Evolutionary conservation across 2,113 vertebrate genomes (phyloP).

Genomic region (Cebidichthys violaceus): DNA sequence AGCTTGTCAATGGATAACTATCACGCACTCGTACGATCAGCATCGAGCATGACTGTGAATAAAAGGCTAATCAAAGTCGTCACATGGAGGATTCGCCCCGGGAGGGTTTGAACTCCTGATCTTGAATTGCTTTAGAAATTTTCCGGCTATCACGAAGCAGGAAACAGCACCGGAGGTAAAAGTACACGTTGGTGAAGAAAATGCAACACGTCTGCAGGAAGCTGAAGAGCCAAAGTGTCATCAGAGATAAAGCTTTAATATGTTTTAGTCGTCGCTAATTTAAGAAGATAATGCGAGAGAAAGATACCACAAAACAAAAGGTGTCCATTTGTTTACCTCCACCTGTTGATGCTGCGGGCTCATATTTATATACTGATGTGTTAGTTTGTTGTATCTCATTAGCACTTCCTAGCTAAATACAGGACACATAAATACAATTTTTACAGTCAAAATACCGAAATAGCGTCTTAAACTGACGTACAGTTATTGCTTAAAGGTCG

Average conservation of each 20-base stretch:
- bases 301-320: not conserved
- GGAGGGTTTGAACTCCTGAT: conserved; percentile 24
- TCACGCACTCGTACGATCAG: conserved; percentile 43
- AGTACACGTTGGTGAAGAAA: conserved; percentile 13
- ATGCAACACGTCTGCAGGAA: conserved; percentile 23
- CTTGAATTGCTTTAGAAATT: conserved; percentile 20
- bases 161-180: not conserved
- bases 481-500: not conserved
- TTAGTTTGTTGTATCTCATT: not conserved
- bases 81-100: conserved; percentile 16
- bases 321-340: not conserved
- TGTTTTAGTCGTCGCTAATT: not conserved
- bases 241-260: conserved; percentile 1
- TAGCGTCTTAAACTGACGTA: not conserved
- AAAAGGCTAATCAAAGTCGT: conserved; percentile 39
- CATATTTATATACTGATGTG: not conserved
- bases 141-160: conserved; percentile 12
- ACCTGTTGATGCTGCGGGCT: not conserved
- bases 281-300: not conserved
- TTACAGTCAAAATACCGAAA: not conserved
- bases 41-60: conserved; percentile 35
- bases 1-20: conserved; percentile 28
- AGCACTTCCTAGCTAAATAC: not conserved
- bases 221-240: conserved; percentile 23
- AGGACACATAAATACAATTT: not conserved